These are phyloP conservation scores for Anolis apletophallus DNA, from an alignment of 2,797 vertebrate species.

Conservation along the genomic window DNA sequence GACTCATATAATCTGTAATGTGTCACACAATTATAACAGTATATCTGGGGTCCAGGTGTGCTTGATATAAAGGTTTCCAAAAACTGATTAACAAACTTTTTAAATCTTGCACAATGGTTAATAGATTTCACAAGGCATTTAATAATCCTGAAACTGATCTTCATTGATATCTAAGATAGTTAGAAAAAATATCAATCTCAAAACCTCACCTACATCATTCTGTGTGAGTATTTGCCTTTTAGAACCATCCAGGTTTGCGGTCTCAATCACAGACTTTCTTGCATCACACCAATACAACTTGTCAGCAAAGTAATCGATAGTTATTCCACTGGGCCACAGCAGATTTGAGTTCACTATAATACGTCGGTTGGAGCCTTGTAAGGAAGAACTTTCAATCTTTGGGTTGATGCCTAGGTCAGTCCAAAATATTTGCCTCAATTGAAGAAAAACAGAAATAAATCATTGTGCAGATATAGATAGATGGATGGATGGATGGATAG, in stretches of 20 bases:
- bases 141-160: background rate
- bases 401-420: constrained; percentile 86
- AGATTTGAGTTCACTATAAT: constrained; percentile 82
- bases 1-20: background rate
- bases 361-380: constrained; percentile 81
- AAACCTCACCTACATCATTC: constrained; percentile 97
- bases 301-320: constrained; percentile 85
- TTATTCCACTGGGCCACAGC: constrained; percentile 86
- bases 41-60: background rate
- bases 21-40: background rate
- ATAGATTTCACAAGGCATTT: accelerated
- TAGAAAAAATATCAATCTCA: constrained; percentile 59
- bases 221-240: constrained; percentile 83
- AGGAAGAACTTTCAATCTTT: constrained; percentile 84
- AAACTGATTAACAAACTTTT: background rate
- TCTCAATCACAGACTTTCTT: constrained; percentile 83
- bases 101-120: background rate
- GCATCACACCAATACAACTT: constrained; percentile 93
- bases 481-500: too few relatives aligned
- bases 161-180: background rate
- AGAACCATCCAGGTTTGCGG: constrained; percentile 88
- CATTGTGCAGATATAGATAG: too few relatives aligned
- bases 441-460: constrained; percentile 67
- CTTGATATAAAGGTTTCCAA: background rate
- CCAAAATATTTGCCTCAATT: constrained; percentile 93